Conservation (phyloP, 2,113 vertebrate species). For the Rallus limicola region DNA sequence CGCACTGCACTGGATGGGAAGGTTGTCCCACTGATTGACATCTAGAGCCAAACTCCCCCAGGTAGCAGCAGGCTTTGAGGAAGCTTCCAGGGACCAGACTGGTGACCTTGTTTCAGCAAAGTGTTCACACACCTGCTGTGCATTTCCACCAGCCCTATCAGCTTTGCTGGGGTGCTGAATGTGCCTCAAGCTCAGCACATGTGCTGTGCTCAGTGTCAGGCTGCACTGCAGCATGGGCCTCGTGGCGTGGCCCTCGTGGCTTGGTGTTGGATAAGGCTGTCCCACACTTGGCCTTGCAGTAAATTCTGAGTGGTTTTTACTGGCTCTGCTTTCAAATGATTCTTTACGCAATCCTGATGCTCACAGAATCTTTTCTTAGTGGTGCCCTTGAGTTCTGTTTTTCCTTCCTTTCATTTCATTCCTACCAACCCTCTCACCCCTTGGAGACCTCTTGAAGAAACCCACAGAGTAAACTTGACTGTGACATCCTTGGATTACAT, state of each 20-base stretch:
- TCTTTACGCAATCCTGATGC: neutral
- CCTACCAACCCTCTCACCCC: neutral
- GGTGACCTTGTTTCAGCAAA: neutral
- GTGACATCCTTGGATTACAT: neutral
- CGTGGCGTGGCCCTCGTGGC: neutral
- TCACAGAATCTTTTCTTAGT: neutral
- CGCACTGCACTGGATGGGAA: neutral
- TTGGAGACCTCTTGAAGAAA: neutral
- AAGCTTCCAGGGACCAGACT: neutral
- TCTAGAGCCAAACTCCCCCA: neutral
- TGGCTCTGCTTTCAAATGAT: neutral
- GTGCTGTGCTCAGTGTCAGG: neutral
- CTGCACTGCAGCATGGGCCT: neutral
- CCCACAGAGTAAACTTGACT: neutral
- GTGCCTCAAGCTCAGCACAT: neutral
- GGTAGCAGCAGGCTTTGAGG: neutral
- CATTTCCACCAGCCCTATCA: neutral
- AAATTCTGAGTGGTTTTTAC: neutral
- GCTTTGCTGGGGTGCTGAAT: neutral
- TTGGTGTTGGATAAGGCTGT: fast-evolving
- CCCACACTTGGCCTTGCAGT: neutral
- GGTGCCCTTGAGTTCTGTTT: neutral
- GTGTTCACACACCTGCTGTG: neutral
- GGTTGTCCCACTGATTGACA: neutral
- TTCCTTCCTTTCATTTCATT: neutral